phyloP scores from a whole-genome alignment of 2,113 vertebrate genomes.

The Sialia sialis region DNA sequence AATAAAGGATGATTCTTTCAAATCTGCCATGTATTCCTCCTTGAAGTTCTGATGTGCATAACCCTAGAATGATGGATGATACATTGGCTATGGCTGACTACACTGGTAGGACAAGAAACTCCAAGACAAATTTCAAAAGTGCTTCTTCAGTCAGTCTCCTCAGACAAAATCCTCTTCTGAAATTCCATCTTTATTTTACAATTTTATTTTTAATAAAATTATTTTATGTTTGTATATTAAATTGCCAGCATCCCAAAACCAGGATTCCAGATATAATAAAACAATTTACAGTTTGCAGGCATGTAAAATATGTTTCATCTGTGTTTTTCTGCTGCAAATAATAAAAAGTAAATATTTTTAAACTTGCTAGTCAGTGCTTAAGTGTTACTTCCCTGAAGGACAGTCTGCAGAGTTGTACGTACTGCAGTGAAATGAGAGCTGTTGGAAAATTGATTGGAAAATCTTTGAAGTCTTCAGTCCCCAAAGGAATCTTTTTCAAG shows the following conservation, averaged over 20 bases:
- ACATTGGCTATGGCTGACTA: neutral
- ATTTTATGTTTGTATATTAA: neutral
- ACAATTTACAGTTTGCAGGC: neutral
- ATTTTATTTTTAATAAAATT: neutral
- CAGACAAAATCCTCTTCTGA: neutral
- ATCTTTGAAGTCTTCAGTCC: neutral
- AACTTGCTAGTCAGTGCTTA: neutral
- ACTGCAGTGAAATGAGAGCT: neutral
- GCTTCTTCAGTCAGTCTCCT: neutral
- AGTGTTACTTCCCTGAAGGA: neutral
- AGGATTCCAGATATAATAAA: neutral
- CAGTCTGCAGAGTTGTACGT: neutral
- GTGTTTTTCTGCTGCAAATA: neutral
- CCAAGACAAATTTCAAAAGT: neutral
- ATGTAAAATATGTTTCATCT: neutral
- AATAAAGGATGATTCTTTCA: neutral
- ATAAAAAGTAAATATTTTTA: neutral
- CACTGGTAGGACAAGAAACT: neutral
- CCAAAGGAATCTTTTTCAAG: neutral
- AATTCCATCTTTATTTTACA: neutral
- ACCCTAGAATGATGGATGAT: neutral
- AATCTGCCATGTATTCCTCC: neutral
- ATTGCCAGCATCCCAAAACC: neutral
- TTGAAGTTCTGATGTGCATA: neutral
- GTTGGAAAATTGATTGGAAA: neutral